Evolutionary conservation across 2,113 vertebrate genomes (phyloP), one percentile per base, ranked within the genome.

Genomic region (Entosphenus tridentatus): DNA sequence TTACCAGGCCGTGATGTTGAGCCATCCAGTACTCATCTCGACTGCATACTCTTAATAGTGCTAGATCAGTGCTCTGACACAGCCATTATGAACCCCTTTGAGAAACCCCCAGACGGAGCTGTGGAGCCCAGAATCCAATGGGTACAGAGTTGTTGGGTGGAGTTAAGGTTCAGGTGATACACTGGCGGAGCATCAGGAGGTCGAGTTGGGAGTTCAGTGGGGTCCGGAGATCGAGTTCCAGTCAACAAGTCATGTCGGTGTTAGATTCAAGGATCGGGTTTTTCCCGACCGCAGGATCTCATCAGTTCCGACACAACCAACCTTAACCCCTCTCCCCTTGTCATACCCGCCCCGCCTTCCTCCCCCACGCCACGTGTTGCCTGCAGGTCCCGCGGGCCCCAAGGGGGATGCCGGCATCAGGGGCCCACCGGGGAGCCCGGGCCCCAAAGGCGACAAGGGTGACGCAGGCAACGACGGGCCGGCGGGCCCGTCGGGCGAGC

Each of bases 311-410:
- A 56, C 67, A 56, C 59, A 75, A 72, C 57, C 76, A 56, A 70
- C 75, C 72, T 71, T 69, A 77, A 71, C 76, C 71, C n/a, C 56
- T 70, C 67, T 62, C 73, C 55, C 71, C 57, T 67, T 70, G 71
- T 70, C 72, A 75, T 75, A 75, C 70, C 73, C 73, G 71, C 73
- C 68, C 54, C 2, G 2, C 72, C 74, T 70, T 68, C 69, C 55
- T 2, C 57, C 71, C 70, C 75, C 77, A 78, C 72, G 71, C 74
- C 73, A 71, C 55, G 57, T 8, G 12, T 57, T 9, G 18, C 8
- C 85, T 84, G 77, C 75, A 96, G 92, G 92, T 70, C 89, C 92
- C 71, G 90, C 90, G 74, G 92, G 92, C 67, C 77, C 85, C 12
- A 85, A 84, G 80, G 92, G 92, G 70, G 90, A 96, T 75, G 85